Evolutionary conservation across 2,888 invertebrate genomes (phyloP).

Genomic region (Quadriops clusia): DNA sequence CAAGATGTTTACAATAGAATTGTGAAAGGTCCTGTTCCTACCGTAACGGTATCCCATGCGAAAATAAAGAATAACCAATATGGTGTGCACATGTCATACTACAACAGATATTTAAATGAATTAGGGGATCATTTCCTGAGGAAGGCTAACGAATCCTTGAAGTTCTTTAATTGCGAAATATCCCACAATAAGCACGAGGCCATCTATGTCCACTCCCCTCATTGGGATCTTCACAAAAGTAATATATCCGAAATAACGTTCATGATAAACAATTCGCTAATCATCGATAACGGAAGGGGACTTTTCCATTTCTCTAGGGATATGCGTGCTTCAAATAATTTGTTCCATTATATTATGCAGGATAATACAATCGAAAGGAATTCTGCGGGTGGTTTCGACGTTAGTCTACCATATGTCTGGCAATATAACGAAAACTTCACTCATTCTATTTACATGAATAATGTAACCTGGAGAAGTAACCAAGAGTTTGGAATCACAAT

Average conservation of each 20-base stretch:
- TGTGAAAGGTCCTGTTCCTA: slow-evolving; percentile 69
- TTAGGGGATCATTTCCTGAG: slow-evolving; percentile 74
- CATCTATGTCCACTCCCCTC: slow-evolving; percentile 69
- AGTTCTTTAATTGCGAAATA: slow-evolving; percentile 68
- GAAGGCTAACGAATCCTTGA: slow-evolving; percentile 78
- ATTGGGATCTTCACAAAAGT: slow-evolving; percentile 73
- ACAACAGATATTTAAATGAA: slow-evolving; percentile 79
- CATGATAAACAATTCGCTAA: slow-evolving; percentile 73
- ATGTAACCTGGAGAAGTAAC: slow-evolving; percentile 81
- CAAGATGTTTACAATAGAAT: slow-evolving; percentile 64
- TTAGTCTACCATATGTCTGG: slow-evolving; percentile 89
- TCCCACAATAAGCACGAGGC: slow-evolving; percentile 72
- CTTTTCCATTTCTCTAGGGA: slow-evolving; percentile 85
- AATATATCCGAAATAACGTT: slow-evolving; percentile 85
- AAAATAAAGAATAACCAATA: slow-evolving; percentile 70
- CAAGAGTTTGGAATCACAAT: slow-evolving; percentile 70
- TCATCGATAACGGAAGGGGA: slow-evolving; percentile 80
- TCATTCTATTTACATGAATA: slow-evolving; percentile 77
- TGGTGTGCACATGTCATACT: slow-evolving; percentile 74
- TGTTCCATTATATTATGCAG: slow-evolving; percentile 88
- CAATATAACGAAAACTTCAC: slow-evolving; percentile 90
- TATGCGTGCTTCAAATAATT: slow-evolving; percentile 88
- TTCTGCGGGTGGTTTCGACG: slow-evolving; percentile 72
- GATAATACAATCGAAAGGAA: slow-evolving; percentile 82
- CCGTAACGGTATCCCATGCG: slow-evolving; percentile 55